phyloP scores from a whole-genome alignment of 2,888 invertebrate species.

The Cephus nigrinus region DNA sequence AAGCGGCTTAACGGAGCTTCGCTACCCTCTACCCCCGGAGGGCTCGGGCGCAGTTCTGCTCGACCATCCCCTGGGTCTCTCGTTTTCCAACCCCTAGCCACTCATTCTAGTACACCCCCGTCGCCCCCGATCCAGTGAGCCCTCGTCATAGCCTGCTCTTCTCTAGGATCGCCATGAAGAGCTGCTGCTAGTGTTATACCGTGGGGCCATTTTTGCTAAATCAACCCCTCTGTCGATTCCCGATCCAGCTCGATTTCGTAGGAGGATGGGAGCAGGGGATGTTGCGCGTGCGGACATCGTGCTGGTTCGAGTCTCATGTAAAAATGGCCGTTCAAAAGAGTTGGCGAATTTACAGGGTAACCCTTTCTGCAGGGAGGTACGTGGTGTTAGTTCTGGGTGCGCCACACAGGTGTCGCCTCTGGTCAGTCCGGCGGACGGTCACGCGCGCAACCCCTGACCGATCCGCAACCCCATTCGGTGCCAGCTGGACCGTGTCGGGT shows the following conservation, averaged over 20 bases:
- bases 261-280: not conserved
- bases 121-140: constrained; percentile 24
- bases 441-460: constrained; percentile 24
- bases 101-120: not conserved
- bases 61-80: constrained; percentile 19
- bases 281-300: not conserved
- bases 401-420: constrained; percentile 59
- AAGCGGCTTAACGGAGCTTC: constrained; percentile 66
- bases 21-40: constrained; percentile 41
- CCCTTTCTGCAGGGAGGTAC: constrained; percentile 48
- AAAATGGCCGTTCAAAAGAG: not conserved
- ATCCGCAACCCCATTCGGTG: constrained; percentile 7
- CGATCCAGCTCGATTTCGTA: not conserved
- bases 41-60: not conserved
- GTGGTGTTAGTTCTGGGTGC: constrained; percentile 42
- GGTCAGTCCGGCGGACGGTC: constrained; percentile 52
- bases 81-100: not conserved
- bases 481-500: constrained; percentile 10
- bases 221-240: not conserved
- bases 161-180: constrained; percentile 15
- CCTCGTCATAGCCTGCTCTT: constrained; percentile 2
- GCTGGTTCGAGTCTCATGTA: constrained; percentile 11
- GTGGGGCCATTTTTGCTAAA: not conserved
- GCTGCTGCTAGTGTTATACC: not conserved
- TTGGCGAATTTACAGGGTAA: constrained; percentile 34